Evolutionary conservation across 2,797 vertebrate genomes (phyloP), one percentile per base, ranked within the genome.

Genomic region (Neosilurus hyrtlii): DNA sequence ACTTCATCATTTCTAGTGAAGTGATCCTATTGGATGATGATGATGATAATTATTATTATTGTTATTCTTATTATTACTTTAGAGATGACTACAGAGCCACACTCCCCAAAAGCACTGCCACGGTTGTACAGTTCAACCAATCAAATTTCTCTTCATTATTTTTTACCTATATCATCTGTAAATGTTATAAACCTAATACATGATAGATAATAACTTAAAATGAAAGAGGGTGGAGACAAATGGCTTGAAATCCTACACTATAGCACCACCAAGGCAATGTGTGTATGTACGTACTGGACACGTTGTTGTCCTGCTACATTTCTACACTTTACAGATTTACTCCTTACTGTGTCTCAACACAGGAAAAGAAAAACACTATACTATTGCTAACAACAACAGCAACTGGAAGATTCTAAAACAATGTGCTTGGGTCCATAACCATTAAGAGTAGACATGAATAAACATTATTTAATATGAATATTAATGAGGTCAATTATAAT

Each of bases 401-500:
- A 57, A 22, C 9, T 30, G 49, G 26, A 30, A 9, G 26, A 22
- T 5, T 65, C 22, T 66, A 74, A 51, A 56, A 9, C 11, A 11
- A 62, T 77, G 59, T 77, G 59, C 75, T 77, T 77, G 75, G 75
- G 24, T 59, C 75, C 59, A 62, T 49, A 43, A 49, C 61, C 10
- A 61, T 61, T 59, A 76, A 62, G 35, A 62, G 49, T 62, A 77
- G 20, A 62, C 24, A 76, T 76, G 74, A 76, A 76, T 76, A 76
- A 62, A 24, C 35, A 49, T 77, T 24, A 77, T 8, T 62, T 77
- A 35, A 9, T 20, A 24, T 67, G 43, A 79, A 79, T 79, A 66
- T 79, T 79, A 56, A 72, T 72, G 35, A 81, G 57, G 71, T 78
- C 68, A 54, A 24, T 74, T 56, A 66, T 84, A 72, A 81, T 72